Base-by-base conservation (phyloP, 2,888 invertebrate species). In the Dorcus parallelipipedus region DNA sequence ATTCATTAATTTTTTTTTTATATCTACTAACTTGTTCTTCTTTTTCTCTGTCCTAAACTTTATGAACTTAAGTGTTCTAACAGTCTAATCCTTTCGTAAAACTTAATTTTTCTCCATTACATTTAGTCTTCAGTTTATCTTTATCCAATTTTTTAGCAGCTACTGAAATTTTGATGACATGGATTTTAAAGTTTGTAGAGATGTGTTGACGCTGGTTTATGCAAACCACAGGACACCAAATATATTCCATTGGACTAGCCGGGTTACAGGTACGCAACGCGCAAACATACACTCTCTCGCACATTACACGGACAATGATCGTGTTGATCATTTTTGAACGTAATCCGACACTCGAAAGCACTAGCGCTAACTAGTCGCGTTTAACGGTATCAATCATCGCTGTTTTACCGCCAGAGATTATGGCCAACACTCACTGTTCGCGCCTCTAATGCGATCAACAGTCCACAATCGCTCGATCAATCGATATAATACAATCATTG, bases 401-500 rank as follows among this genome's bases (percentile, higher is more conserved):
- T 70, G 69, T 72, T 72, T 72, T 72, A 71, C 67, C 70, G 70
- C 67, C 60, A 72, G 72, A 72, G 72, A 72, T 72, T 72, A 72
- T 69, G 69, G 67, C 67, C 69, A 53, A 59, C 63, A 68, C 70
- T 69, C 58, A 58, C 52, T 53, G 59, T 60, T 60, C 50, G 60
- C 70, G 66, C 70, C 54, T 59, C 57, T 72, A 73, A 73, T 72
- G 70, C 71, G 73, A 74, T 74, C 73, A 73, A 69, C 70, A 67
- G 68, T 51, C 61, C 64, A 60, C 64, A 66, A 64, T 61, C 67
- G 62, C 45, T 71, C 72, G 72, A 73, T 73, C 75, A 73, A 74
- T 74, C 74, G 72, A 74, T 74, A 72, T 73, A 74, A 74, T 73
- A 71, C 73, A 75, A 76, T 75, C 73, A 74, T 73, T 71, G 71